A percentile compares a stretch with the other conserved stretches of the same genome.
Evolutionary conservation across 2,797 vertebrate species (phyloP).

Genomic region (Sebastes diaconus): DNA sequence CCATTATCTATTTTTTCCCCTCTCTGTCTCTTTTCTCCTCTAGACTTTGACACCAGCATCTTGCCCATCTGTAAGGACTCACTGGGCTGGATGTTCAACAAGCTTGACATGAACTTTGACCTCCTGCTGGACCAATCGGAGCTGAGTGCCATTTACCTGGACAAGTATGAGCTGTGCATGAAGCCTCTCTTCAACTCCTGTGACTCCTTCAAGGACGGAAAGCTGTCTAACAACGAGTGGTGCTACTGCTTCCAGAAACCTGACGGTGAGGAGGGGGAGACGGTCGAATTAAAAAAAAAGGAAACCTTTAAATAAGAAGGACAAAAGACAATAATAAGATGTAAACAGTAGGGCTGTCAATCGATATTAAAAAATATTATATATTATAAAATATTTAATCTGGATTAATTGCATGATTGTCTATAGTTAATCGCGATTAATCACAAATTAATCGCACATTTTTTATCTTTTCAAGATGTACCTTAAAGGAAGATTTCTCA

Average conservation of each 20-base stretch:
- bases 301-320: no score
- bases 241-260: constrained; percentile 97
- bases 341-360: no score
- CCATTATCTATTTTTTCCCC: neutral
- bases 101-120: constrained; percentile 97
- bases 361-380: no score
- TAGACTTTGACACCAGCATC: constrained; percentile 98
- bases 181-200: constrained; percentile 97
- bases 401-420: no score
- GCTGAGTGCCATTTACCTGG: constrained; percentile 95
- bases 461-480: no score
- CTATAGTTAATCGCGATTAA: no score
- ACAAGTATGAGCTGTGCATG: constrained; percentile 96
- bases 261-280: constrained; percentile 54
- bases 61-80: constrained; percentile 98
- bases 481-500: no score
- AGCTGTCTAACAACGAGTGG: constrained; percentile 99
- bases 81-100: constrained; percentile 99
- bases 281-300: neutral
- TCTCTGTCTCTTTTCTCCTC: neutral
- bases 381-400: no score
- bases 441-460: no score
- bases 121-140: constrained; percentile 95
- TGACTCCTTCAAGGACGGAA: constrained; percentile 96
- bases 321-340: neutral